Evolutionary conservation across 2,797 vertebrate genomes (phyloP).

Genomic region (Sardinella longiceps): DNA sequence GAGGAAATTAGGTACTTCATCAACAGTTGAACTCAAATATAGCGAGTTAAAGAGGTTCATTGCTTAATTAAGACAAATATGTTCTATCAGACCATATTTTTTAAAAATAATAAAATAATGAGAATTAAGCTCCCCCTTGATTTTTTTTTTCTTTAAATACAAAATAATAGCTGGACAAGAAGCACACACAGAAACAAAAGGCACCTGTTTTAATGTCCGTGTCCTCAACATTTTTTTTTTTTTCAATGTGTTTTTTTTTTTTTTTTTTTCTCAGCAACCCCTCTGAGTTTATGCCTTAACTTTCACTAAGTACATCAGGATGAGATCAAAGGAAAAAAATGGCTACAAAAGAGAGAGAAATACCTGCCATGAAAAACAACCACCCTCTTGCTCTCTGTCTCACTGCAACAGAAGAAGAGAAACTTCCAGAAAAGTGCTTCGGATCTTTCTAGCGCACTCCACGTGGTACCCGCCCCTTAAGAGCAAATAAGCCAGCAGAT

Average conservation of each 20-base stretch:
- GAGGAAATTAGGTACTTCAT: slow-evolving; percentile 48
- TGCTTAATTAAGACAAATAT: slow-evolving; percentile 74
- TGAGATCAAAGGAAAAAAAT: slow-evolving; percentile 37
- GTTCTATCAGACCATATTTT: slow-evolving; percentile 71
- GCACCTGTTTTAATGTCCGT: slow-evolving; percentile 66
- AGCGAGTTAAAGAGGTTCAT: slow-evolving; percentile 74
- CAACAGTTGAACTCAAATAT: slow-evolving; percentile 69
- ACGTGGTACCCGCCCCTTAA: slow-evolving; percentile 56
- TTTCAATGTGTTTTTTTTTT: slow-evolving; percentile 33
- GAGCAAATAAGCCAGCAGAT: slow-evolving; percentile 50
- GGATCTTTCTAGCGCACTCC: slow-evolving; percentile 38
- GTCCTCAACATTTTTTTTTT: slow-evolving; percentile 43
- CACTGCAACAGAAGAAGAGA: slow-evolving; percentile 35
- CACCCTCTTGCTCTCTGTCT: slow-evolving; percentile 35
- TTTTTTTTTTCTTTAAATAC: slow-evolving; percentile 56
- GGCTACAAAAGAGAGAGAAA: slow-evolving; percentile 42
- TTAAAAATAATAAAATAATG: slow-evolving; percentile 47
- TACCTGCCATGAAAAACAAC: slow-evolving; percentile 44
- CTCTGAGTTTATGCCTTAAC: slow-evolving; percentile 37
- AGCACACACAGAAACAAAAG: slow-evolving; percentile 64
- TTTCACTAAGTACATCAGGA: slow-evolving; percentile 50
- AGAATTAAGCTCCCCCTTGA: slow-evolving; percentile 73
- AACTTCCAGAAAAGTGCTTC: slow-evolving; percentile 46
- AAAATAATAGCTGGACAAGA: slow-evolving; percentile 40
- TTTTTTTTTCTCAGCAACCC: slow-evolving; percentile 39